phyloP scores from a whole-genome alignment of 2,797 vertebrate species.

The Acipenser ruthenus region DNA sequence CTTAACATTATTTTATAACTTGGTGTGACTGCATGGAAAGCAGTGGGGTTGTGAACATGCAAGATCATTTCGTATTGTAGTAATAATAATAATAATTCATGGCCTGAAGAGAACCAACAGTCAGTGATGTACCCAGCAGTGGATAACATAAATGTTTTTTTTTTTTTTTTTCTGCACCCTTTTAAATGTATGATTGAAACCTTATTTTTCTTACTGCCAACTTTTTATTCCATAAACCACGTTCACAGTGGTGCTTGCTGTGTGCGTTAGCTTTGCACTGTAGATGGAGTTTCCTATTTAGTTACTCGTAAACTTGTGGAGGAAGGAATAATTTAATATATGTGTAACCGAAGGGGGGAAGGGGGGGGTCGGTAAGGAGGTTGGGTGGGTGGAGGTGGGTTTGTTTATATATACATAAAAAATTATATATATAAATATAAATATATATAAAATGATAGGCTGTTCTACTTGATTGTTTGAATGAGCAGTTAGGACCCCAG shows the following conservation, averaged over 20 bases:
- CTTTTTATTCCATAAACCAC: not conserved
- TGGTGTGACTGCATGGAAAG: constrained; percentile 7
- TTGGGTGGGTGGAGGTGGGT: too few species aligned
- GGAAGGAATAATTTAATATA: constrained; percentile 55
- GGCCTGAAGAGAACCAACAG: too few species aligned
- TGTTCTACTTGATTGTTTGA: too few species aligned
- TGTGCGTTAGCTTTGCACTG: constrained; percentile 37
- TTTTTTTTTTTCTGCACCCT: too few species aligned
- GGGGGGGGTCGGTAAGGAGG: constrained; percentile 12
- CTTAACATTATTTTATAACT: constrained; percentile 1
- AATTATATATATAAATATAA: too few species aligned
- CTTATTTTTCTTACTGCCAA: not conserved
- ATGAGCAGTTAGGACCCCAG: too few species aligned
- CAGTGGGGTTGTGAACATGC: not conserved
- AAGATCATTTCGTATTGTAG: too few species aligned
- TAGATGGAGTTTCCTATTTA: constrained; percentile 11
- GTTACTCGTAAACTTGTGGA: constrained; percentile 16
- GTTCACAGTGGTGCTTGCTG: constrained; percentile 12
- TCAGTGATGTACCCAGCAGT: not conserved
- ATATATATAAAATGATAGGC: too few species aligned
- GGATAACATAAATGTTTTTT: not conserved
- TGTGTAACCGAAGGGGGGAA: constrained; percentile 28
- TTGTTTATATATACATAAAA: too few species aligned
- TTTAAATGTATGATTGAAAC: constrained; percentile 7
- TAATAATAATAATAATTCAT: too few species aligned